Evolutionary conservation across 2,113 vertebrate genomes (phyloP).

Genomic region (Podarcis muralis): DNA sequence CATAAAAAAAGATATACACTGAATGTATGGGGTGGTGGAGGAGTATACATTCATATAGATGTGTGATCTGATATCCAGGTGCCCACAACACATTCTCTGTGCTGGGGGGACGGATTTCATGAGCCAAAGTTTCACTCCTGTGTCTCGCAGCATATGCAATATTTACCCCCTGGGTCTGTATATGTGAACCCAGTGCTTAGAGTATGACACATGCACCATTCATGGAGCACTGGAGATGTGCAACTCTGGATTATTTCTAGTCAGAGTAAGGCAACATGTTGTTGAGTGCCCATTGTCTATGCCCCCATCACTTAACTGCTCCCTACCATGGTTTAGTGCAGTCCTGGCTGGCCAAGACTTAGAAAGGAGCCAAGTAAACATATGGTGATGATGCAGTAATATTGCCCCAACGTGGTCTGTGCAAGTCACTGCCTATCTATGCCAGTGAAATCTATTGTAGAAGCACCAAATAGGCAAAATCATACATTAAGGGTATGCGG

Average conservation of each 20-base stretch:
- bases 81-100: neutral
- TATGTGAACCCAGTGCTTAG: neutral
- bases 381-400: neutral
- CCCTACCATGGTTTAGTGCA: neutral
- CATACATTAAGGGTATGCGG: neutral
- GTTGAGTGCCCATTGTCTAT: neutral
- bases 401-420: fast-evolving
- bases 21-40: neutral
- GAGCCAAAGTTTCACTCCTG: neutral
- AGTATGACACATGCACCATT: neutral
- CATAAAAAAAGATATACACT: neutral
- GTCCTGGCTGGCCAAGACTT: neutral
- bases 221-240: neutral
- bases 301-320: neutral
- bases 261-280: neutral
- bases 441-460: slow-evolving; percentile 12
- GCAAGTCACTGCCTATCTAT: slow-evolving; percentile 20
- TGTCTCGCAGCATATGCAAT: neutral
- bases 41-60: neutral
- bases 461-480: fast-evolving
- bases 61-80: neutral
- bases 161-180: neutral
- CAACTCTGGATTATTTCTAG: neutral
- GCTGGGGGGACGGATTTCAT: neutral
- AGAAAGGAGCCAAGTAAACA: neutral